Evolutionary conservation across 2,888 invertebrate genomes (phyloP).

Genomic region (Drosophila quinaria): DNA sequence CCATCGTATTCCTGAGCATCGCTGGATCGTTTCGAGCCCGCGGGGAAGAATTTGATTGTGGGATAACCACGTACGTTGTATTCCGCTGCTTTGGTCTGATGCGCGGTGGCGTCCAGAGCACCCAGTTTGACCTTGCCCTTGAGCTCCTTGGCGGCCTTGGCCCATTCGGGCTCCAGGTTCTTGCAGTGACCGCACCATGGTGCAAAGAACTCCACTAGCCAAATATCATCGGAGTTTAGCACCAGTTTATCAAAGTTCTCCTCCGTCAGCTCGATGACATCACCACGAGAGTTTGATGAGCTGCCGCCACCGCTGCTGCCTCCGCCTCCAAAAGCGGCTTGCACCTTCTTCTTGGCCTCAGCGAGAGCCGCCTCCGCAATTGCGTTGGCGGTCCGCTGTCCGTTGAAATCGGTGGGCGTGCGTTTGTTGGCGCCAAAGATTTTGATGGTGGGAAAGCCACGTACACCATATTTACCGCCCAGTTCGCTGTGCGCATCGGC

Average conservation of each 20-base stretch:
- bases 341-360: conserved; percentile 91
- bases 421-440: conserved; percentile 95
- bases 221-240: conserved; percentile 96
- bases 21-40: conserved; percentile 91
- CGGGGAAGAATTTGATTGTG: conserved; percentile 96
- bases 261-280: conserved; percentile 97
- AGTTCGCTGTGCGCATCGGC: conserved; percentile 95
- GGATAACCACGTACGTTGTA: conserved; percentile 97
- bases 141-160: conserved; percentile 95
- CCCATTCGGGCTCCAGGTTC: conserved; percentile 98
- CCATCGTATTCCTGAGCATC: conserved; percentile 95
- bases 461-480: conserved; percentile 92
- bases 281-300: conserved; percentile 65
- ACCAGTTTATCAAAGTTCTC: conserved; percentile 97
- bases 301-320: conserved; percentile 56
- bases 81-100: conserved; percentile 91
- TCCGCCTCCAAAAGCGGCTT: conserved; percentile 89
- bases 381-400: conserved; percentile 93
- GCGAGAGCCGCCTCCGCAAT: conserved; percentile 94
- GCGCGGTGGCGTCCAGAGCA: conserved; percentile 97
- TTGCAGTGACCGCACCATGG: conserved; percentile 99
- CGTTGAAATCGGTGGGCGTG: conserved; percentile 93
- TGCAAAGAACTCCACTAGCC: conserved; percentile 99
- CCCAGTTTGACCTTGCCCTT: conserved; percentile 99
- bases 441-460: conserved; percentile 98